phyloP scores from a whole-genome alignment of 1,140 invertebrate genomes.

The Tribolium castaneum region DNA sequence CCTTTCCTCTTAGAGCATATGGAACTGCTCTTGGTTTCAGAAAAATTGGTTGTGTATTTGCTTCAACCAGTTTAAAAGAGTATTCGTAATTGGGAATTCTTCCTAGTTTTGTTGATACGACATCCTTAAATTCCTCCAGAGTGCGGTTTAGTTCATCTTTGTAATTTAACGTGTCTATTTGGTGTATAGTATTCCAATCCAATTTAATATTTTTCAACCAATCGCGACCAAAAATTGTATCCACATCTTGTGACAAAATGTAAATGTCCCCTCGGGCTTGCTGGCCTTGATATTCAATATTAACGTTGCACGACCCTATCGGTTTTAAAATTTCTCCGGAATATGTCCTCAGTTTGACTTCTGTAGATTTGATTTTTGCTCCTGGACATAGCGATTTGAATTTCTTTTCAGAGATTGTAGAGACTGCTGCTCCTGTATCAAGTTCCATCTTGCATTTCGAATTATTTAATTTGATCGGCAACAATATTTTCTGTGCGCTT shows the following conservation, averaged over 20 bases:
- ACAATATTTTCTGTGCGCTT: not conserved
- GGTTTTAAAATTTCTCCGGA: too few species aligned
- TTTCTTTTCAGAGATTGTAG: not conserved
- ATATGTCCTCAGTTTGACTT: not conserved
- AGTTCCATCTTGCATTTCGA: slow-evolving; percentile 17
- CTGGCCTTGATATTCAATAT: not conserved
- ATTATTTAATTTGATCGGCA: not conserved
- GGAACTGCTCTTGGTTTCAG: slow-evolving; percentile 50
- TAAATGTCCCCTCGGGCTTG: not conserved
- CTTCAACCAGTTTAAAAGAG: not conserved
- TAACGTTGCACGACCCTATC: not conserved
- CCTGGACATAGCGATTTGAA: not conserved
- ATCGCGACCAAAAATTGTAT: slow-evolving; percentile 10
- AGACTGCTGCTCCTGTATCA: not conserved
- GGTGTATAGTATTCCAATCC: not conserved
- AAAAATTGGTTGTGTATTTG: slow-evolving; percentile 52
- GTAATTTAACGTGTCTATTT: not conserved
- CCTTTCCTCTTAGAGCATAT: slow-evolving; percentile 49
- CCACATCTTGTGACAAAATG: not conserved
- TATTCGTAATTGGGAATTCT: slow-evolving; percentile 23
- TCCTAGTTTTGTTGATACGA: not conserved
- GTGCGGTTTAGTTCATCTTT: not conserved
- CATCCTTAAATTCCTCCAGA: not conserved
- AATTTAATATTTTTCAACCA: slow-evolving; percentile 14
- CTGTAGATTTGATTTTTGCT: slow-evolving; percentile 9